Conservation (phyloP, 2,797 vertebrate genomes). For the Schizopygopsis pylzovi region DNA sequence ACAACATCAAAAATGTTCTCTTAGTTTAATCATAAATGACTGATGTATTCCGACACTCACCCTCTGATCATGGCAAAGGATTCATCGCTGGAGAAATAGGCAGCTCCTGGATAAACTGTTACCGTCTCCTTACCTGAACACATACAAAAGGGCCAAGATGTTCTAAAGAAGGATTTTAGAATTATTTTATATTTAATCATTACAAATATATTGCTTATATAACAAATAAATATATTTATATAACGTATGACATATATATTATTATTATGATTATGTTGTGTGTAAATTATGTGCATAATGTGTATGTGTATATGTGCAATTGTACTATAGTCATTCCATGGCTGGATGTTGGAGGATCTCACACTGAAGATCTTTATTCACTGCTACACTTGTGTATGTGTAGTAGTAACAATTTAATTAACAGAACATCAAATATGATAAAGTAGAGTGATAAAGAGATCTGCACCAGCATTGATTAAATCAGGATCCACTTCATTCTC, state of each 20-base stretch:
- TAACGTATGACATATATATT: too few species aligned
- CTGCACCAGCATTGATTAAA: constrained; percentile 86
- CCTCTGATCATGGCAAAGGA: constrained; percentile 90
- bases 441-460: background rate
- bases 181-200: background rate
- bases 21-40: background rate
- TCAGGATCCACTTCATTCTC: constrained; percentile 84
- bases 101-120: constrained; percentile 82
- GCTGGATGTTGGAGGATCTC: background rate
- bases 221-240: too few species aligned
- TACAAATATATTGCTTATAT: too few species aligned
- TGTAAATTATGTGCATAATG: background rate
- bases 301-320: background rate
- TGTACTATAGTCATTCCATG: background rate
- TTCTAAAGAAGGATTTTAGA: background rate
- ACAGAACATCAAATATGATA: background rate
- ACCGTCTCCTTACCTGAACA: constrained; percentile 86
- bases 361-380: background rate
- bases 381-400: background rate
- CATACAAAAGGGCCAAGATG: background rate
- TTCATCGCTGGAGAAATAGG: constrained; percentile 87
- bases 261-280: background rate
- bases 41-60: constrained; percentile 68
- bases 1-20: background rate
- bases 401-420: background rate